These are phyloP conservation scores for Callyntrura sp. DNA, from an alignment of 2,888 invertebrate genomes.

Conservation along the genomic window DNA sequence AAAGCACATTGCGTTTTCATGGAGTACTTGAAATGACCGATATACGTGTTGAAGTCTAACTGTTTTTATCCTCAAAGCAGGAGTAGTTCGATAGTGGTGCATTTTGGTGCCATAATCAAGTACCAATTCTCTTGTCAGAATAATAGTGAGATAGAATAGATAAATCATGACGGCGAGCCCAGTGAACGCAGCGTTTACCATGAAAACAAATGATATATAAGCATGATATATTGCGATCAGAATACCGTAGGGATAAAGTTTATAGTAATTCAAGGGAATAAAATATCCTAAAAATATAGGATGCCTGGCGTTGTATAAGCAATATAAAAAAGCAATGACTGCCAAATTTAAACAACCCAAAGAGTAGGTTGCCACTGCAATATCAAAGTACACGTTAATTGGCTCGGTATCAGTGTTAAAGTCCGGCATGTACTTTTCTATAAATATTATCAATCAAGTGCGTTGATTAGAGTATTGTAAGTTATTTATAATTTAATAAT, in stretches of 20 bases:
- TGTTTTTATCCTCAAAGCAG: not conserved
- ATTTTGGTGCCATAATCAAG: not conserved
- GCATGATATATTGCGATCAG: not conserved
- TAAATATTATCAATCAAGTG: too few relatives aligned
- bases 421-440: too few relatives aligned
- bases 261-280: not conserved
- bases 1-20: constrained; percentile 5
- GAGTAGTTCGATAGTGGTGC: not conserved
- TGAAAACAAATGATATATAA: not conserved
- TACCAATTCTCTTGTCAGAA: not conserved
- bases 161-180: not conserved
- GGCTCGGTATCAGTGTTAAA: too few relatives aligned
- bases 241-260: not conserved
- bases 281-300: not conserved
- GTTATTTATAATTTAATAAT: too few relatives aligned
- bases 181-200: not conserved
- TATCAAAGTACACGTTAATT: too few relatives aligned
- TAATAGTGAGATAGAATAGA: not conserved
- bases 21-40: not conserved
- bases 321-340: too few relatives aligned
- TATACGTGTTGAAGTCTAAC: not conserved
- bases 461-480: too few relatives aligned
- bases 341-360: too few relatives aligned
- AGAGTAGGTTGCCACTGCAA: too few relatives aligned
- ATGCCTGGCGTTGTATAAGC: too few relatives aligned